Base-by-base conservation (phyloP, 2,797 vertebrate species). In the Rachycentron canadum region DNA sequence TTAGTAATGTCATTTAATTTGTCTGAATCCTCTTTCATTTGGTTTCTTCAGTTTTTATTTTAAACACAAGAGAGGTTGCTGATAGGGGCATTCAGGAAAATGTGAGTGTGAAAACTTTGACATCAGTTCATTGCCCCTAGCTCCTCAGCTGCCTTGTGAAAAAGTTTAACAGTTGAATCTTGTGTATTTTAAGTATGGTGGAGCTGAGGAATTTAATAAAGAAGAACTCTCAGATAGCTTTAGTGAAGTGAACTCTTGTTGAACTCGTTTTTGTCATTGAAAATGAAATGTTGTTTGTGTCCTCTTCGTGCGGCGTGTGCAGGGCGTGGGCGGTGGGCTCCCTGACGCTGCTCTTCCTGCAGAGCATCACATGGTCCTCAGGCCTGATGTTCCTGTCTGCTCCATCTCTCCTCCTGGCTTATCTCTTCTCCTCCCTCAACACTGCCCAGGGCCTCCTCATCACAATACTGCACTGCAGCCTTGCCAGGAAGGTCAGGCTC, bases 361-460 rank as follows among this genome's bases (percentile, higher is more conserved):
- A 97, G 91, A 96, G 96, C 13, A 94, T 98, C 71, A 97, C 96
- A 17, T 97, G 97, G 97, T 96, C 97, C 21, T 97, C 97, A 0
- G 97, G 97, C 71, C 95, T 98, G 66, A 95, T 97, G 85, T 97
- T 98, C 91, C 95, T 98, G 78, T 96, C 96, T 5, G 95, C 96
- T 55, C 96, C 97, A 14, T 97, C 97, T 0, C 94, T 97, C 57
- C 95, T 97, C 76, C 96, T 97, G 93, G 97, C 97, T 3, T 98
- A 97, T 84, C 97, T 98, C 77, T 98, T 98, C 86, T 97, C 97
- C 64, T 97, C 97, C 83, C 97, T 98, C 89, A 98, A 97, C 78
- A 96, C 97, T 7, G 95, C 97, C 84, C 97, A 98, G 90, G 96
- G 95, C 64, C 94, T 97, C 82, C 97, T 97, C 91, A 96, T 97